Evolutionary conservation across 2,888 invertebrate species (phyloP), one percentile per base, ranked within the genome.

Genomic region (Dolichopus griseipennis): DNA sequence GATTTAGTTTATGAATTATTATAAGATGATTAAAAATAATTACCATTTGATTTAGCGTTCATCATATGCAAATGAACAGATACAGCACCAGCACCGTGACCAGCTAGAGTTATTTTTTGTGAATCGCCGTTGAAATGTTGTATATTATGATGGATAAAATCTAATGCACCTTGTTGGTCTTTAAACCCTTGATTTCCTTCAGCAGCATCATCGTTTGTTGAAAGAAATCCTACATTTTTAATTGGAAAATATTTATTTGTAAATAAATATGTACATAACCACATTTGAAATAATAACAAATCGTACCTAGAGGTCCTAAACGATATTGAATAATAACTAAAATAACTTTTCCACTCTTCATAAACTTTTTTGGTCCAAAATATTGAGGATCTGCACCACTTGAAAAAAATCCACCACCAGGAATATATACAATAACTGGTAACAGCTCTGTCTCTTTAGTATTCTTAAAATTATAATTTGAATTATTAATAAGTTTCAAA

Each of bases 381-480:
- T 76, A 70, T 8, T 66, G 12, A 20, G 82, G 83, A 41, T 76
- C 77, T 0, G 82, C 79, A 1, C 79, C 75, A 9, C 85, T 85
- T 7, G 83, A 78, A 71, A 85, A 82, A 74, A 82, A 85, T 15
- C 82, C 85, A 0, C 85, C 85, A 62, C 84, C 85, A 73, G 84
- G 83, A 68, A 85, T 83, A 68, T 82, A 84, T 1, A 85, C 81
- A 82, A 85, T 82, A 0, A 85, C 84, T 0, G 84, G 83, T 5
- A 80, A 67, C 1, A 18, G n/a, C 15, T 9, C 15, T 52, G 52
- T 2, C 18, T 52, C 15, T 52, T 12, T 15, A 15, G 52, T 18
- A 12, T 52, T 12, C 37, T 37, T 2, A 10, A 37, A 37, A 37
- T n/a, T n/a, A n/a, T n/a, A n/a, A n/a, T n/a, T n/a, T n/a, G n/a